Conservation (phyloP, 2,113 vertebrate species). For the Dromaius novaehollandiae region DNA sequence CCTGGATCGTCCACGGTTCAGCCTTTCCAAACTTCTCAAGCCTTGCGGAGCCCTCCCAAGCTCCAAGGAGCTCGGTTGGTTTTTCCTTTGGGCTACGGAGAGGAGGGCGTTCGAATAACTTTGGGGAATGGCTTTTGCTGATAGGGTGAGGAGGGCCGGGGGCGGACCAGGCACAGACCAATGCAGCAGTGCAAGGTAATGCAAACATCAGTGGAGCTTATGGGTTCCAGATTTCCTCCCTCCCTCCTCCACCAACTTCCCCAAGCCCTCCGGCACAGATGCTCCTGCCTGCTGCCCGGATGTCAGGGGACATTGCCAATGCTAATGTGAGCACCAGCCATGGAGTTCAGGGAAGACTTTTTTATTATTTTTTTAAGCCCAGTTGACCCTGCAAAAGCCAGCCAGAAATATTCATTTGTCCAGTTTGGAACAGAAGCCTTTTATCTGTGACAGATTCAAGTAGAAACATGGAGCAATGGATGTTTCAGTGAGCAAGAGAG, state of each 20-base stretch:
- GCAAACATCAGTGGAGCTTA: constrained; percentile 86
- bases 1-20: background rate
- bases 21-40: background rate
- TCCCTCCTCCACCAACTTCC: constrained; percentile 24
- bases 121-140: constrained; percentile 58
- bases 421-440: background rate
- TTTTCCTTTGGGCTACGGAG: constrained; percentile 58
- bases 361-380: background rate
- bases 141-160: constrained; percentile 66
- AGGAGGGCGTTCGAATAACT: constrained; percentile 64
- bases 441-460: background rate
- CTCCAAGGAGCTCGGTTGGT: constrained; percentile 49
- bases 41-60: constrained; percentile 21
- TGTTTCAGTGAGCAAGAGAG: rapidly evolving
- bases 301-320: background rate
- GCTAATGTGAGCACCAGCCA: background rate
- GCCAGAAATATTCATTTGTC: background rate
- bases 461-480: background rate
- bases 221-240: constrained; percentile 89
- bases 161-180: constrained; percentile 80
- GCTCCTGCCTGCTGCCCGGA: constrained; percentile 49
- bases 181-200: constrained; percentile 77
- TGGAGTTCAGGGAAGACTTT: background rate
- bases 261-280: constrained; percentile 67
- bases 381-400: background rate